These are phyloP conservation scores for Eufriesea mexicana DNA, from an alignment of 1,140 invertebrate species.

Conservation along the genomic window DNA sequence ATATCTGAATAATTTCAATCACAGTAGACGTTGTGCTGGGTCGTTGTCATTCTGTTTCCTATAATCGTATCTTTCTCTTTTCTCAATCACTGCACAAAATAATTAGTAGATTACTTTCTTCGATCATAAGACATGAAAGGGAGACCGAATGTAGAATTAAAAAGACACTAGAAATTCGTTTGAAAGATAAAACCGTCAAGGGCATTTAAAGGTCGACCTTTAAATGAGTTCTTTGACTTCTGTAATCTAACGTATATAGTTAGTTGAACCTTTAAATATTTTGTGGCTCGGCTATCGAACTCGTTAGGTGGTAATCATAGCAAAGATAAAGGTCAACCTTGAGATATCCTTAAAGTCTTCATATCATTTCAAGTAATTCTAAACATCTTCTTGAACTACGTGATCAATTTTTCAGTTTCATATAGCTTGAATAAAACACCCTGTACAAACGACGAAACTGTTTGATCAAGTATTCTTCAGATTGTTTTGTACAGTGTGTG, in stretches of 20 bases:
- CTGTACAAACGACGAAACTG: no score
- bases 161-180: neutral
- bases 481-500: neutral
- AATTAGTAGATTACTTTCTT: neutral
- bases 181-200: neutral
- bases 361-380: neutral
- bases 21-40: constrained; percentile 29
- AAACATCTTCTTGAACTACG: neutral
- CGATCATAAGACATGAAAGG: neutral
- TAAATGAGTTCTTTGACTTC: neutral
- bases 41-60: neutral
- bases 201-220: neutral
- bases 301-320: neutral
- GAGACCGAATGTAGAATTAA: neutral
- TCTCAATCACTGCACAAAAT: neutral
- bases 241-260: neutral
- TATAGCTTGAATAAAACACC: neutral
- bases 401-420: neutral
- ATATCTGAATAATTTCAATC: constrained; percentile 25
- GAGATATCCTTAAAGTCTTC: neutral
- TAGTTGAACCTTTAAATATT: neutral
- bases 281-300: neutral
- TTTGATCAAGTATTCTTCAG: neutral
- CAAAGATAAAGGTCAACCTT: neutral
- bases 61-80: neutral